Evolutionary conservation across 2,113 vertebrate species (phyloP), one percentile per base, ranked within the genome.

Genomic region (Rhineura floridana): DNA sequence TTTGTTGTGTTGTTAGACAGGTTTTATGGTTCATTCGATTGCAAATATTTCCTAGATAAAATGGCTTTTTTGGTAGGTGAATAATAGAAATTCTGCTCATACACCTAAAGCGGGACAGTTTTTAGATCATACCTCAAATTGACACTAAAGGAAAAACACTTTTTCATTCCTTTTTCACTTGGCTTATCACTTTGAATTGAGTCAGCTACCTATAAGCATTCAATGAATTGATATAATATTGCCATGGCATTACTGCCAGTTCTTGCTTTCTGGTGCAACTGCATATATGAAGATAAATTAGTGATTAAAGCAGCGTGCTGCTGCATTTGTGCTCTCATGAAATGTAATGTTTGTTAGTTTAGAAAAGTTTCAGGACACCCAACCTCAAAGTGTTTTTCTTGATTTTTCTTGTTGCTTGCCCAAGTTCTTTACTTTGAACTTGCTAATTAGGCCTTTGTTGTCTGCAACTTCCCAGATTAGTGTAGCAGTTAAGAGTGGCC

Each of bases 111-210:
- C 4, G 67, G 75, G 87, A 67, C 33, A 55, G 75, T 91, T 91
- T 93, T 92, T 0, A 87, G 86, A 86, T 78, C n/a, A 23, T 46
- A 39, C 42, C 52, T 92, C 92, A 0, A 0, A 39, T 83, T 86
- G 89, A 52, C 82, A 76, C 0, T 84, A 81, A 86, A 83, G 42
- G 10, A 46, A 91, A 86, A 8, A 84, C 90, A 87, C 85, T 9
- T 89, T 92, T 94, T 92, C 92, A 90, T 85, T n/a, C 28, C 59
- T 39, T 30, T 76, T 77, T 91, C 84, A n/a, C 62, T 7, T 44
- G 48, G 69, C 78, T 93, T 88, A 1, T 86, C 72, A 62, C 48
- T 73, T 72, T 62, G 87, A 79, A 75, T 85, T 85, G 48, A 73
- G 83, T 91, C 88, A 86, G 65, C 63, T 90, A 0, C 70, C 84